Base-by-base conservation (phyloP, 2,888 invertebrate genomes). In the Drosophila ezoana region DNA sequence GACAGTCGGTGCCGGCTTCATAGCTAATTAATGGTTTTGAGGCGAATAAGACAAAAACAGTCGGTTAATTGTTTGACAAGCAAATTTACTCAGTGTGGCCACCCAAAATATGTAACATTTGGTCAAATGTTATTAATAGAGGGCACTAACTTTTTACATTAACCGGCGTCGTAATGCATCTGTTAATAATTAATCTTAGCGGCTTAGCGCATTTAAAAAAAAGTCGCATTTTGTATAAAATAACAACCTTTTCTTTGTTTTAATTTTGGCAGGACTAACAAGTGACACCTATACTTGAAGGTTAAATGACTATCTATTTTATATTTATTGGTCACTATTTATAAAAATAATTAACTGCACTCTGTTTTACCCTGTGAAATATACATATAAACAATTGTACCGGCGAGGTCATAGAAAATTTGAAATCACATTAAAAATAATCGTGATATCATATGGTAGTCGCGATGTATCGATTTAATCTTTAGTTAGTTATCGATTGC, bases 1-100 rank as follows among this genome's bases (percentile, higher is more conserved):
- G 1, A 93, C 71, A 16, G 90, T 90, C 0, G 94, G 91, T 51
- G 90, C 90, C 3, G 80, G 60, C 54, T 87, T 86, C 69, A 88
- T 82, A 11, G 11, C 32, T 40, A 13, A 14, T n/a, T 23, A 20
- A 49, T 32, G 23, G 35, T 59, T 38, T 18, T 13, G 1, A 14
- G 8, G 33, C 9, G 2, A 48, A 53, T 18, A 6, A 28, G 2
- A 13, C 1, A 1, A 28, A 33, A 5, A 2, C 4, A 13, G 16
- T 4, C 28, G 16, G 11, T 18, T 11, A 23, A 23, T 14, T 35
- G 33, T 40, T 48, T 28, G 11, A 1, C 45, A 28, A 62, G 16
- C 11, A 23, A 59, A 43, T 4, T 6, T 6, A 8, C 8, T 20
- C 14, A 40, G 13, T 40, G 32, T 61, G 18, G 32, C 6, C n/a